phyloP scores from a whole-genome alignment of 2,797 vertebrate genomes.

The Urophycis tenuis region DNA sequence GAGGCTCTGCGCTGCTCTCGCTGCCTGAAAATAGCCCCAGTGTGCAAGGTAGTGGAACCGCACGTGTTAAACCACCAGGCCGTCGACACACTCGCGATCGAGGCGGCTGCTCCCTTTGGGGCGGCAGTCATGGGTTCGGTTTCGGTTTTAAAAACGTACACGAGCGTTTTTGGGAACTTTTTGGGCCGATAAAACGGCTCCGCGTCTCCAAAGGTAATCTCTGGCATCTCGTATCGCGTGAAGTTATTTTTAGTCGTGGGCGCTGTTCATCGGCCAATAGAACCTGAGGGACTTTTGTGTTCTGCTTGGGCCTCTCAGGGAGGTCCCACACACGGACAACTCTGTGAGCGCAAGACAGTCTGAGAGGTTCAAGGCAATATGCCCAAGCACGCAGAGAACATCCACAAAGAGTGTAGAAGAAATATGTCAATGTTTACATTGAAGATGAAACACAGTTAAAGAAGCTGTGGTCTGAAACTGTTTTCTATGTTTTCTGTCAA shows the following conservation, averaged over 20 bases:
- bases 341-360: background rate
- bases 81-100: slow-evolving; percentile 48
- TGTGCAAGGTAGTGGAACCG: slow-evolving; percentile 60
- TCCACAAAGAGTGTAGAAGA: background rate
- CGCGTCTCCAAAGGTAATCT: slow-evolving; percentile 50
- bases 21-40: slow-evolving; percentile 69
- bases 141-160: slow-evolving; percentile 16
- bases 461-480: background rate
- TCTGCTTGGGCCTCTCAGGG: background rate
- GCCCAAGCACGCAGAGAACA: background rate
- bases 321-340: background rate
- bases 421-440: background rate
- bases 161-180: slow-evolving; percentile 68
- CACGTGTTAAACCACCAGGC: slow-evolving; percentile 65
- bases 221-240: background rate
- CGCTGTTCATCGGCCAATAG: background rate
- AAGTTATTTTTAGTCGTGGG: background rate
- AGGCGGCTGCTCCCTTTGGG: slow-evolving; percentile 47
- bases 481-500: background rate
- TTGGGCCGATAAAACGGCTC: slow-evolving; percentile 31
- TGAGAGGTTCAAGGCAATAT: background rate
- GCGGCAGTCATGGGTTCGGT: too few species aligned
- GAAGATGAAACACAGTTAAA: background rate
- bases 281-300: background rate
- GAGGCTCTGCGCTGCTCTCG: slow-evolving; percentile 51